A percentile compares a stretch with the other conserved stretches of the same genome.
Evolutionary conservation across 2,113 vertebrate species (phyloP).

Genomic region (Tragelaphus imberbis): DNA sequence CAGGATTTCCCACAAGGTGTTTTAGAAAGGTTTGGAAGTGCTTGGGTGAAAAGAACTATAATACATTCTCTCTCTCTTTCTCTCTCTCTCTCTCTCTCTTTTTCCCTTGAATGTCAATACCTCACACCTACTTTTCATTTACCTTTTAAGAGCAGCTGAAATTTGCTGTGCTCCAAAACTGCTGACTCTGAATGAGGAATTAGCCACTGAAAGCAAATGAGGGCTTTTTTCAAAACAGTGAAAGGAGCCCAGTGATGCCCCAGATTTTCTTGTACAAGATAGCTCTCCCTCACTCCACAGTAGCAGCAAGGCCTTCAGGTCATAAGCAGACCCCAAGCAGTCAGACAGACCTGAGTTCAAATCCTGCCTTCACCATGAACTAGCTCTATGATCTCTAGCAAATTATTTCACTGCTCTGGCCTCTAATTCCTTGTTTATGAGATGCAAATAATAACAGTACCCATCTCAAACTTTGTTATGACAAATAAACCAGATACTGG

Average conservation of each 20-base stretch:
- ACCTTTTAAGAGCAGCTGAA: constrained; percentile 21
- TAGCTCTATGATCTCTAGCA: background rate
- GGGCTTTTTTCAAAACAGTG: constrained; percentile 3
- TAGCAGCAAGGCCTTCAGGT: fast-evolving
- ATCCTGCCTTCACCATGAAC: background rate
- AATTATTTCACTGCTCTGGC: background rate
- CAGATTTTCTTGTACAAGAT: background rate
- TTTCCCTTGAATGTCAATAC: background rate
- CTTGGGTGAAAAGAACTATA: background rate
- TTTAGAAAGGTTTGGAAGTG: constrained; percentile 15
- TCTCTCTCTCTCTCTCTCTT: background rate
- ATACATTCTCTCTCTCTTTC: background rate
- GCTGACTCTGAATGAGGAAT: background rate
- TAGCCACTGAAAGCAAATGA: background rate
- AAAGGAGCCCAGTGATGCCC: background rate
- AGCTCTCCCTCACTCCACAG: background rate
- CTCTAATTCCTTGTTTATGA: background rate
- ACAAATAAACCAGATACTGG: background rate
- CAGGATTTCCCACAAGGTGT: background rate
- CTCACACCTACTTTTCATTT: constrained; percentile 22
- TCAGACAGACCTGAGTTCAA: background rate
- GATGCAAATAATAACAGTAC: background rate
- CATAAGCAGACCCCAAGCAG: background rate
- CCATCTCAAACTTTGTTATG: background rate
- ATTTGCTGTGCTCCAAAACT: background rate